Conservation (phyloP, 2,797 vertebrate genomes). For the Limosa lapponica region DNA sequence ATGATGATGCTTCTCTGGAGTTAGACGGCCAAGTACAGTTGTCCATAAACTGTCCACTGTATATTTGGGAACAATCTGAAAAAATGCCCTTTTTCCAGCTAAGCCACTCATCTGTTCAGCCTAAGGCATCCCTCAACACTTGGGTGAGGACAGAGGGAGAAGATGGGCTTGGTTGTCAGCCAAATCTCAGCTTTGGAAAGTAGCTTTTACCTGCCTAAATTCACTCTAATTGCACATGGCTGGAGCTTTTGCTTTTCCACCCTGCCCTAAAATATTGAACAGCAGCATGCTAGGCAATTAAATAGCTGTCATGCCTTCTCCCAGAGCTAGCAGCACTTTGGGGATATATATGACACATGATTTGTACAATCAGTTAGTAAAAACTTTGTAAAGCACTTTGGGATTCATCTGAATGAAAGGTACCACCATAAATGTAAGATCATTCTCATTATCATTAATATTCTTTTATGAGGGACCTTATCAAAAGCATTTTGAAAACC, state of each 20-base stretch:
- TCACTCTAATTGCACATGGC: not conserved
- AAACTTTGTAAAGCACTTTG: constrained; percentile 52
- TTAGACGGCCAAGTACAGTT: not conserved
- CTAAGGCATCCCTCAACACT: not conserved
- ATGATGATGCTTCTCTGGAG: not conserved
- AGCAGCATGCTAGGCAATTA: constrained; percentile 4
- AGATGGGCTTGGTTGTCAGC: not conserved
- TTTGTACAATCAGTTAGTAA: constrained; percentile 51
- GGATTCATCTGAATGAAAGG: constrained; percentile 58
- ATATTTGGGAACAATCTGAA: not conserved
- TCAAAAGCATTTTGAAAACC: constrained; percentile 61
- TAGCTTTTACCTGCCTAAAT: not conserved
- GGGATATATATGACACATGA: constrained; percentile 28
- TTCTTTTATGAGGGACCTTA: constrained; percentile 61
- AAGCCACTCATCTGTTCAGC: not conserved
- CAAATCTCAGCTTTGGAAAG: not conserved
- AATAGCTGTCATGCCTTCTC: constrained; percentile 23
- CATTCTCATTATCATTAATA: constrained; percentile 67
- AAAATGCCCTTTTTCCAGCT: not conserved
- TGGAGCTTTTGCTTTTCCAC: constrained; percentile 16
- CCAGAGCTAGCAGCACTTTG: not conserved
- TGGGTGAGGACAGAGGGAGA: not conserved
- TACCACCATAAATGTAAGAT: constrained; percentile 52
- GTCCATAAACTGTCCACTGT: not conserved
- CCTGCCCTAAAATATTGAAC: constrained; percentile 11